phyloP scores from a whole-genome alignment of 2,797 vertebrate genomes.

The Brachyalestes nurse region DNA sequence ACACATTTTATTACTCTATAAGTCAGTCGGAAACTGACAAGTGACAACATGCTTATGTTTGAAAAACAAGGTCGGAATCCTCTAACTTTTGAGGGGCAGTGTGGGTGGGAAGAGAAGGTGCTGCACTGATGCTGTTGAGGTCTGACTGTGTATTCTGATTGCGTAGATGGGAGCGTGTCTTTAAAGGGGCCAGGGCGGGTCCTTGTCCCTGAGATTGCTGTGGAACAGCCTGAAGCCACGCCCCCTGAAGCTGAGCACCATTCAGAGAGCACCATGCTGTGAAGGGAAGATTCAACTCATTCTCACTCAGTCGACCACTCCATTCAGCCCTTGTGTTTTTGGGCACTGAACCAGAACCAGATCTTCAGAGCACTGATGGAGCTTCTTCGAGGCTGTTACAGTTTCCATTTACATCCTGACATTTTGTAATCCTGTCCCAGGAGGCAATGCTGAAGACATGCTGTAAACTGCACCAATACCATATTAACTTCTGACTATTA shows the following conservation, averaged over 20 bases:
- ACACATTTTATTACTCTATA: not conserved
- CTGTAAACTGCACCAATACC: slow-evolving; percentile 30
- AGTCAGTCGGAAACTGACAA: not conserved
- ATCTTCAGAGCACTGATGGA: slow-evolving; percentile 45
- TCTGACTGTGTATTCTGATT: slow-evolving; percentile 8
- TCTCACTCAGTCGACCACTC: slow-evolving; percentile 27
- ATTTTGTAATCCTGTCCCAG: slow-evolving; percentile 38
- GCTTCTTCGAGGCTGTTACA: slow-evolving; percentile 26
- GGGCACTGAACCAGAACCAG: slow-evolving; percentile 44
- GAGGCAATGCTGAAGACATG: slow-evolving; percentile 20
- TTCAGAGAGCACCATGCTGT: slow-evolving; percentile 89
- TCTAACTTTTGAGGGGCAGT: not conserved
- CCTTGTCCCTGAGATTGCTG: slow-evolving; percentile 74
- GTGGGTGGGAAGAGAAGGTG: not conserved
- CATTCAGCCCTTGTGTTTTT: slow-evolving; percentile 35
- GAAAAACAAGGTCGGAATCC: not conserved
- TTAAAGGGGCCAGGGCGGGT: slow-evolving; percentile 77
- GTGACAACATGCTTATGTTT: not conserved
- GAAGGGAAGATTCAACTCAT: slow-evolving; percentile 34
- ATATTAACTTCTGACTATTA: slow-evolving; percentile 8
- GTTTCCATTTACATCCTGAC: slow-evolving; percentile 27
- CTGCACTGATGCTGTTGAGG: not conserved
- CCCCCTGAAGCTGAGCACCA: slow-evolving; percentile 72
- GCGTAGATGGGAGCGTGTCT: slow-evolving; percentile 65
- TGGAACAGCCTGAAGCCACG: slow-evolving; percentile 64